Evolutionary conservation across 2,888 invertebrate species (phyloP).

Genomic region (Drosophila borealis): DNA sequence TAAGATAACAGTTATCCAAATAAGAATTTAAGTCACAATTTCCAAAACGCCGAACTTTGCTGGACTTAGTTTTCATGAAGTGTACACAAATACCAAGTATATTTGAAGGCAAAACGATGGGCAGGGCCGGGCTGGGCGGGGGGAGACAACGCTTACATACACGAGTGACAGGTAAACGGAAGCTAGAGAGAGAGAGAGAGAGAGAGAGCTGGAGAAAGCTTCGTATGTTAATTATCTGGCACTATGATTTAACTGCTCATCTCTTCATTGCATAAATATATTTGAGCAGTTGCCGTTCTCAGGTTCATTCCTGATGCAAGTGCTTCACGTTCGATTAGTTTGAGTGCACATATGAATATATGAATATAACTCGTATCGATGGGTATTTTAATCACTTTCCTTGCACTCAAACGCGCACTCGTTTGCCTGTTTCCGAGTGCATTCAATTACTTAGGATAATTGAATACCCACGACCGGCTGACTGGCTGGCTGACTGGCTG

Average conservation of each 20-base stretch:
- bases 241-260: constrained; percentile 1
- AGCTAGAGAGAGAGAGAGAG: background rate
- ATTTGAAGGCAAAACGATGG: background rate
- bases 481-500: no score
- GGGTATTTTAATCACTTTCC: constrained; percentile 46
- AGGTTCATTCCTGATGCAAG: constrained; percentile 1
- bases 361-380: constrained; percentile 1
- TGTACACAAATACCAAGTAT: background rate
- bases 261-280: constrained; percentile 17
- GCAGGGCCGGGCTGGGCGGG: no score
- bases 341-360: constrained; percentile 26
- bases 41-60: no score
- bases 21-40: no score
- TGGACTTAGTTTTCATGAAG: background rate
- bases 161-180: constrained; percentile 9
- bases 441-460: constrained; percentile 73
- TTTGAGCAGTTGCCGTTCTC: background rate
- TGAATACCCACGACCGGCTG: constrained; percentile 29
- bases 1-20: no score
- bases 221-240: constrained; percentile 30
- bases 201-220: background rate
- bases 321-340: constrained; percentile 41
- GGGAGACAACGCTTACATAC: background rate
- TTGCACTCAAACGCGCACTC: constrained; percentile 27
- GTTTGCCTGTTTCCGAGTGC: constrained; percentile 23